These are phyloP conservation scores for Dufourea novaeangliae DNA, from an alignment of 1,140 invertebrate species.

Conservation along the genomic window DNA sequence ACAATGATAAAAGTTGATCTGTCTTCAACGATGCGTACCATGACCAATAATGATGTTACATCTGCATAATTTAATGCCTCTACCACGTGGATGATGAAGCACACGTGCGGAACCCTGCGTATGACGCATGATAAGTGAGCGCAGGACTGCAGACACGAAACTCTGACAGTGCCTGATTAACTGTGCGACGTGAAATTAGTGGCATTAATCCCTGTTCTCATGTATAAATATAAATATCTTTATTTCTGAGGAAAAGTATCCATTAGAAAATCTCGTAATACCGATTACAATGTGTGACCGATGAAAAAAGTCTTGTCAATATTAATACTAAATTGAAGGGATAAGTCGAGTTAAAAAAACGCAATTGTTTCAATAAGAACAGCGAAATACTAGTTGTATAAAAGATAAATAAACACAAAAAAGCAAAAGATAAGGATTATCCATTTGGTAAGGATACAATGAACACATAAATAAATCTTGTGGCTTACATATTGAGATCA, in stretches of 20 bases:
- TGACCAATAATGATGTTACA: background rate
- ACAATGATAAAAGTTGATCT: no score
- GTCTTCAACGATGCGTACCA: background rate
- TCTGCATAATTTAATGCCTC: background rate
- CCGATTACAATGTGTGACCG: background rate
- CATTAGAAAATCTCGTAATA: background rate
- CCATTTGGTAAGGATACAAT: background rate
- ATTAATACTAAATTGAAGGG: no score
- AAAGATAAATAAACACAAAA: background rate
- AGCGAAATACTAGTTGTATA: background rate
- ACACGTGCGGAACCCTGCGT: constrained; percentile 5
- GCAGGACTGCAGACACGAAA: background rate
- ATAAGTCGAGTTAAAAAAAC: no score
- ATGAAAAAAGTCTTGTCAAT: no score
- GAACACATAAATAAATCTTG: background rate
- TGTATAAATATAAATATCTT: no score
- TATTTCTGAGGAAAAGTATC: background rate
- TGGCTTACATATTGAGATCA: background rate
- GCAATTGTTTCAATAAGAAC: no score
- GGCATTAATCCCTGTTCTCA: background rate
- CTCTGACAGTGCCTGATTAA: constrained; percentile 10
- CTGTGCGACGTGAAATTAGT: background rate
- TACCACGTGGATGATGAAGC: background rate
- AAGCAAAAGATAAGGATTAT: background rate
- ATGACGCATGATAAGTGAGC: background rate